Evolutionary conservation across 2,113 vertebrate species (phyloP).

Genomic region (Myrmophylax atrothorax): DNA sequence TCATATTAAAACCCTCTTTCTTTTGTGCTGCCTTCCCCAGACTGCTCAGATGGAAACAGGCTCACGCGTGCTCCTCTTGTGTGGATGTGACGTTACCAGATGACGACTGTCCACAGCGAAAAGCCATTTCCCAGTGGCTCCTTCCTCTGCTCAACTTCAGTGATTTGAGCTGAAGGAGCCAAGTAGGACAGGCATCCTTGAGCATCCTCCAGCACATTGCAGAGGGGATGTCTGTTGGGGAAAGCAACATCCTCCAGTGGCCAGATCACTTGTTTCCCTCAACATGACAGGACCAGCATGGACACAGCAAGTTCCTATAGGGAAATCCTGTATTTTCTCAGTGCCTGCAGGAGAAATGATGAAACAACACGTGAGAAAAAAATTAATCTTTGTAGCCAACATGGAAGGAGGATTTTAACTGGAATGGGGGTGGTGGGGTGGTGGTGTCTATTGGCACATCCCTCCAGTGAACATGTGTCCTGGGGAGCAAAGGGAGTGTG

Average conservation of each 20-base stretch:
- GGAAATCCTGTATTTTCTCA: not conserved
- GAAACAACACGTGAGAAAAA: not conserved
- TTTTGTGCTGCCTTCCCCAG: not conserved
- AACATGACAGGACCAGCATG: not conserved
- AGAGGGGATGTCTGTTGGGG: not conserved
- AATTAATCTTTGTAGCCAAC: not conserved
- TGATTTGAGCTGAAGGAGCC: not conserved
- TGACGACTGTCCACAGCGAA: not conserved
- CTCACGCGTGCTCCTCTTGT: accelerated
- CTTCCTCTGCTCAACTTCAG: not conserved
- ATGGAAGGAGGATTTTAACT: not conserved
- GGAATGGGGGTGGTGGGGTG: not conserved
- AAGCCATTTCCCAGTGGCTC: not conserved
- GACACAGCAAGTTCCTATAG: not conserved
- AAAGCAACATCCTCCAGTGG: not conserved
- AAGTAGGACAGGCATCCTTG: not conserved
- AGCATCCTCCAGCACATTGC: not conserved
- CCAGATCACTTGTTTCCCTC: not conserved
- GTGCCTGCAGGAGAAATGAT: not conserved
- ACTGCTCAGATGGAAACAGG: not conserved
- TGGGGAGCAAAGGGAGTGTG: not conserved
- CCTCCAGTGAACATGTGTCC: accelerated
- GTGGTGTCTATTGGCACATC: accelerated
- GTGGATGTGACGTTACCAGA: not conserved
- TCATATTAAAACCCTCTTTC: accelerated